Conservation (phyloP, 1,140 invertebrate species). For the Scylla paramamosain region DNA sequence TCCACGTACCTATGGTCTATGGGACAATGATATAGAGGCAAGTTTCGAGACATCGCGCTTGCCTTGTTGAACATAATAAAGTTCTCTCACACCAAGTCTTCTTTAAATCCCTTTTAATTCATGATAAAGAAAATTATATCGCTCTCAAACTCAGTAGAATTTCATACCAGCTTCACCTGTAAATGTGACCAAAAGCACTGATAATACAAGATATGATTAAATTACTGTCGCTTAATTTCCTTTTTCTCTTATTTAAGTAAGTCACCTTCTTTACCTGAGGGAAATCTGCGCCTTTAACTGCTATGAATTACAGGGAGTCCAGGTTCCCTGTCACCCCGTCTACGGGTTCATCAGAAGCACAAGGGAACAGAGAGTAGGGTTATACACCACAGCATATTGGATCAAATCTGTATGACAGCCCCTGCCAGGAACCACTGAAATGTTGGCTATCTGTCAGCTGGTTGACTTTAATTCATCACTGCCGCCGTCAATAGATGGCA, state of each 20-base stretch:
- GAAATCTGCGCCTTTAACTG: not conserved
- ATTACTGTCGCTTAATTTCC: not conserved
- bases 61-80: too few relatives aligned
- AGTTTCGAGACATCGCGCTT: too few relatives aligned
- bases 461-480: not conserved
- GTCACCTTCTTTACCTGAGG: not conserved
- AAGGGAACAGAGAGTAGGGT: not conserved
- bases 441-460: not conserved
- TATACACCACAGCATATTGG: conserved; percentile 9
- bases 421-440: not conserved
- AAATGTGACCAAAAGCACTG: too few relatives aligned
- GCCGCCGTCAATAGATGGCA: not conserved
- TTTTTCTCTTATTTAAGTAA: not conserved
- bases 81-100: too few relatives aligned
- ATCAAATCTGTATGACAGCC: not conserved
- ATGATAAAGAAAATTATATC: too few relatives aligned
- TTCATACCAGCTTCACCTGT: too few relatives aligned
- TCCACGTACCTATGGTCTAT: too few relatives aligned
- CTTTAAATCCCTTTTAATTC: too few relatives aligned
- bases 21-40: too few relatives aligned
- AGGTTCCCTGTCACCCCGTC: not conserved
- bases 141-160: too few relatives aligned
- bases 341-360: not conserved
- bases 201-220: too few relatives aligned
- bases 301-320: not conserved